phyloP scores from a whole-genome alignment of 2,888 invertebrate genomes.

The Callyntrura sp. region DNA sequence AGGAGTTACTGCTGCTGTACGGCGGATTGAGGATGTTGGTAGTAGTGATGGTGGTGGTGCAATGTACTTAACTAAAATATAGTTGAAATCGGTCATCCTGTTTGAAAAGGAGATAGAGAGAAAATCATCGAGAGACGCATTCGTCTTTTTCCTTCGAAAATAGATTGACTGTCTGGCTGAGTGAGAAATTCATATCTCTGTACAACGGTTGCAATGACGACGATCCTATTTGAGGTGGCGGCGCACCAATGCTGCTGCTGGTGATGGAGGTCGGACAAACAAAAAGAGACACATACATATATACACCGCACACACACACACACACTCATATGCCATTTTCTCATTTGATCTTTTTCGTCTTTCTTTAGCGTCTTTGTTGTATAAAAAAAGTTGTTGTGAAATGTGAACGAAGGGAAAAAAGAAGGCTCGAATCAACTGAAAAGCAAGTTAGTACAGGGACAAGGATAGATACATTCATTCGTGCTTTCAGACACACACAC shows the following conservation, averaged over 20 bases:
- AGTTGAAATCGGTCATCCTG: constrained; percentile 54
- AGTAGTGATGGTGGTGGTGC: neutral
- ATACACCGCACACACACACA: neutral
- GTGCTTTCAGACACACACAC: neutral
- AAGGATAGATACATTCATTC: neutral
- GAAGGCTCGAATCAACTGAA: neutral
- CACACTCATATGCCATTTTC: neutral
- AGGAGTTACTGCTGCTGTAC: neutral
- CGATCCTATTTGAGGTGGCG: neutral
- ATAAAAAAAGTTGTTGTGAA: constrained; percentile 32
- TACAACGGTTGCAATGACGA: neutral
- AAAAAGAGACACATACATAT: neutral
- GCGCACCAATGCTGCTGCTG: constrained; percentile 1
- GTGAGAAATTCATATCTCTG: constrained; percentile 28
- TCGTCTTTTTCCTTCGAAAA: constrained; percentile 45
- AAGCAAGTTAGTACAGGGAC: neutral
- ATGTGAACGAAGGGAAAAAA: constrained; percentile 25
- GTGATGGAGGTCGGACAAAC: neutral
- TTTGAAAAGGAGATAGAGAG: constrained; percentile 43
- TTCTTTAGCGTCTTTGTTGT: constrained; percentile 53
- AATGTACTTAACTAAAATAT: neutral
- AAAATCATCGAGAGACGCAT: neutral
- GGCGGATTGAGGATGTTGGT: no score
- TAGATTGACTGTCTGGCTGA: constrained; percentile 9
- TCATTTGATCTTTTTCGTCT: constrained; percentile 52